These are phyloP conservation scores for Oreochromis spilurus DNA, from an alignment of 2,113 vertebrate genomes.

Conservation along the genomic window DNA sequence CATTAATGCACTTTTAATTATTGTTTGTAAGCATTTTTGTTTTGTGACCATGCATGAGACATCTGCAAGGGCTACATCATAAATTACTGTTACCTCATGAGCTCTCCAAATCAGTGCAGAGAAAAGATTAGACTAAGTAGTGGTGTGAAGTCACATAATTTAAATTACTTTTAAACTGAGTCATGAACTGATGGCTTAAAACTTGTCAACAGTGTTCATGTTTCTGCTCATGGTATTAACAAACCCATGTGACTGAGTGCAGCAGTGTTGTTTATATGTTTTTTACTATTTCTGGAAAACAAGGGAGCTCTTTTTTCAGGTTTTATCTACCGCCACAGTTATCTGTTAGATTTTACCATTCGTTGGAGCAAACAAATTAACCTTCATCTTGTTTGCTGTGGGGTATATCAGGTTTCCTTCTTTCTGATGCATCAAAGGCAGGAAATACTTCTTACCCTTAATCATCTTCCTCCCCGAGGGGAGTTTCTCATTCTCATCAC, in stretches of 20 bases:
- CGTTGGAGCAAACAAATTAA: not conserved
- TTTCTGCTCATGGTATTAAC: not conserved
- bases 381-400: not conserved
- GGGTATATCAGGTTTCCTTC: not conserved
- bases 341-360: not conserved
- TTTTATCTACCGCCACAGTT: not conserved
- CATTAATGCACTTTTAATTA: not conserved
- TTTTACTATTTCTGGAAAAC: not conserved
- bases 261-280: not conserved
- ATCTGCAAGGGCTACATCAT: not conserved
- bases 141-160: not conserved
- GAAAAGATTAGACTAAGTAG: not conserved
- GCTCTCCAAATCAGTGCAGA: not conserved
- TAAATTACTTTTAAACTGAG: not conserved
- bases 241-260: not conserved
- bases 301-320: not conserved
- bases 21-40: not conserved
- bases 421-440: constrained; percentile 26
- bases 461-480: constrained; percentile 23
- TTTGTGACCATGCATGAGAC: not conserved
- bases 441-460: constrained; percentile 40
- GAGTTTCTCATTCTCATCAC: constrained; percentile 12
- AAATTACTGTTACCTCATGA: not conserved
- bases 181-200: not conserved
- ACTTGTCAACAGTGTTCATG: not conserved